Percentiles rank a stretch among this genome's conserved stretches.
These are phyloP conservation scores for Smittia aterrima DNA, from an alignment of 2,888 invertebrate genomes.

Conservation along the genomic window DNA sequence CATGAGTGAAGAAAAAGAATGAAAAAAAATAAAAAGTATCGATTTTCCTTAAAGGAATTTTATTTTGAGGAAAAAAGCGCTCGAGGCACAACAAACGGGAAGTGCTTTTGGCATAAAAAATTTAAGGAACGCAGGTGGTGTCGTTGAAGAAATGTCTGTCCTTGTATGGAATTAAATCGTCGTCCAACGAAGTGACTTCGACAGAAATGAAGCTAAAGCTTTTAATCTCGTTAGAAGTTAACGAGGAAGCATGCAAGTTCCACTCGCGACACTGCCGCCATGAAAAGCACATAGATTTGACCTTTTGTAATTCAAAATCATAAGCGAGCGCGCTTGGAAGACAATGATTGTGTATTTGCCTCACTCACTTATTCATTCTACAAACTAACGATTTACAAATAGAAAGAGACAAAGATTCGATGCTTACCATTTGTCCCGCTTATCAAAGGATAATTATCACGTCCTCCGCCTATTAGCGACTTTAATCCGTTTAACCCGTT, in stretches of 20 bases:
- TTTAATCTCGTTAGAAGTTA: too few species aligned
- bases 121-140: too few species aligned
- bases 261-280: too few species aligned
- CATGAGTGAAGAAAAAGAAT: constrained; percentile 34
- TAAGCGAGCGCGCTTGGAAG: constrained; percentile 1
- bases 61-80: neutral
- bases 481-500: constrained; percentile 83
- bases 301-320: neutral
- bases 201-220: too few species aligned
- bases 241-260: too few species aligned
- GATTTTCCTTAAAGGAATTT: constrained; percentile 35
- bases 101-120: too few species aligned
- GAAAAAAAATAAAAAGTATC: constrained; percentile 36
- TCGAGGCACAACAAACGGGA: neutral
- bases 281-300: neutral
- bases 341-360: neutral
- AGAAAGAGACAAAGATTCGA: constrained; percentile 16
- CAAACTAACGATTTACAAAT: neutral
- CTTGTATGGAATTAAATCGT: too few species aligned
- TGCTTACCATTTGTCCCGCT: constrained; percentile 68
- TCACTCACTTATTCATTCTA: neutral
- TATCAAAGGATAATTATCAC: constrained; percentile 75
- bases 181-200: too few species aligned
- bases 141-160: too few species aligned
- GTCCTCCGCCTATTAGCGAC: constrained; percentile 72